phyloP scores from a whole-genome alignment of 2,113 vertebrate species.

The Perca flavescens region DNA sequence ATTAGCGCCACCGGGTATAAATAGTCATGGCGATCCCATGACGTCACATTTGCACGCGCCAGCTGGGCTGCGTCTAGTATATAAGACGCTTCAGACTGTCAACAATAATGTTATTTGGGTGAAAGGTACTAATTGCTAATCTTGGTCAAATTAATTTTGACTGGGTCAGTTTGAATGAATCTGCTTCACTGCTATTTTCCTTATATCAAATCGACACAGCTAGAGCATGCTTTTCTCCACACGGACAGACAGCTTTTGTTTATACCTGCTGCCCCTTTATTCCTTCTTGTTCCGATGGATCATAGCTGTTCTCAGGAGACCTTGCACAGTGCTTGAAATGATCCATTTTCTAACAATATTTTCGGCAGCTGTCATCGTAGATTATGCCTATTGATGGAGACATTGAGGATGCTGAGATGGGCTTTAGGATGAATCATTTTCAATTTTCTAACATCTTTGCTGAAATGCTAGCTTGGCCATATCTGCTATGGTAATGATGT shows the following conservation, averaged over 20 bases:
- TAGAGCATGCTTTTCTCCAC: slow-evolving; percentile 24
- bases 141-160: slow-evolving; percentile 32
- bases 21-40: too few species aligned
- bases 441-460: slow-evolving; percentile 37
- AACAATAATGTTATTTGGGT: slow-evolving; percentile 14
- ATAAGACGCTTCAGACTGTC: slow-evolving; percentile 5
- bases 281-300: slow-evolving; percentile 45
- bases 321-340: slow-evolving; percentile 38
- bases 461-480: slow-evolving; percentile 23
- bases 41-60: too few species aligned
- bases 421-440: slow-evolving; percentile 49
- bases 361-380: slow-evolving; percentile 52
- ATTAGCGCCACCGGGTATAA: too few species aligned
- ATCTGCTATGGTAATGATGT: slow-evolving; percentile 20
- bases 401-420: slow-evolving; percentile 30
- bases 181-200: slow-evolving; percentile 28
- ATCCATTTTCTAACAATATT: slow-evolving; percentile 62
- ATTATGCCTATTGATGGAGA: slow-evolving; percentile 62
- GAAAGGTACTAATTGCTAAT: slow-evolving; percentile 18
- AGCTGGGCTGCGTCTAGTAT: too few species aligned
- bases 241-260: slow-evolving; percentile 48
- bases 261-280: slow-evolving; percentile 32
- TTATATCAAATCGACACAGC: slow-evolving; percentile 15
- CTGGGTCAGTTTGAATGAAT: slow-evolving; percentile 6
- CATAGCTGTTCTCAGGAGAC: slow-evolving; percentile 32